Percentiles rank a stretch among this genome's conserved stretches.
phyloP scores from a whole-genome alignment of 2,113 vertebrate genomes.

The Sclerurus mexicanus region DNA sequence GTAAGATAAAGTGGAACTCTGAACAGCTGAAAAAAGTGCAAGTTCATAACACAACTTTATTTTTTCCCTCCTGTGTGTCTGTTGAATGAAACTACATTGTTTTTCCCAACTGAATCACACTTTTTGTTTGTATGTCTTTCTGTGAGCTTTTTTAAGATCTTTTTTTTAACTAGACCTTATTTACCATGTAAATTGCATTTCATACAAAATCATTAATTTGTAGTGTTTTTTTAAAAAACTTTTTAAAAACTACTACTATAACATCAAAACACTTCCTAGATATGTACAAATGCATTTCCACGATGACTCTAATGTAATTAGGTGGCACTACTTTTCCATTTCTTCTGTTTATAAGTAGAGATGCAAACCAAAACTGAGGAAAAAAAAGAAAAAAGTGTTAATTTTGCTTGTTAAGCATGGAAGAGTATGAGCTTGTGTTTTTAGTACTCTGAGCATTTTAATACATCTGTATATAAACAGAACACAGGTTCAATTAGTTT shows the following conservation, averaged over 20 bases:
- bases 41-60: not conserved
- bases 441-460: not conserved
- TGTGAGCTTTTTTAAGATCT: not conserved
- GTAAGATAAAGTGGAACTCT: not conserved
- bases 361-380: not conserved
- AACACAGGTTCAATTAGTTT: not conserved
- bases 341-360: not conserved
- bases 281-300: not conserved
- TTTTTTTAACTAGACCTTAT: not conserved
- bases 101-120: not conserved
- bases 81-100: not conserved
- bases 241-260: not conserved
- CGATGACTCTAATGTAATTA: not conserved
- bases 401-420: not conserved
- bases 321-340: not conserved
- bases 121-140: not conserved
- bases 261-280: not conserved
- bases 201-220: not conserved
- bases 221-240: fast-evolving
- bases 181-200: not conserved
- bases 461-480: not conserved
- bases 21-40: not conserved
- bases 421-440: not conserved
- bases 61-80: not conserved
- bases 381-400: not conserved